Percentiles rank a stretch among this genome's conserved stretches.
Evolutionary conservation across 2,797 vertebrate genomes (phyloP).

Genomic region (Triplophysa yarkandensis): DNA sequence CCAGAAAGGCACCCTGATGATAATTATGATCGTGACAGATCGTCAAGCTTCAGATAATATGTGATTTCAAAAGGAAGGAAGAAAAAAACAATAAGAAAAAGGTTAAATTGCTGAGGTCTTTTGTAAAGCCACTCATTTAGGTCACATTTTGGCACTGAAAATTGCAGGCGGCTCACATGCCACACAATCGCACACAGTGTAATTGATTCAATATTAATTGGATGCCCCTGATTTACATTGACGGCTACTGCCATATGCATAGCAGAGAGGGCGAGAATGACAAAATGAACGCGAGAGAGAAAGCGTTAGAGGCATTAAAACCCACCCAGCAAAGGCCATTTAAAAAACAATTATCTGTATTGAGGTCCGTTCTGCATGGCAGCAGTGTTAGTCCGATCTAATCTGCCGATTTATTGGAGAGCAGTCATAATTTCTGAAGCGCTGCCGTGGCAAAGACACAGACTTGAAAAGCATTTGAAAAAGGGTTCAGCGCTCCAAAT

Average conservation of each 20-base stretch:
- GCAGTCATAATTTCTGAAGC: constrained; percentile 60
- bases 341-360: constrained; percentile 73
- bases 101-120: constrained; percentile 53
- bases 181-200: constrained; percentile 59
- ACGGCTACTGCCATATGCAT: constrained; percentile 60
- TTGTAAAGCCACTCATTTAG: constrained; percentile 48
- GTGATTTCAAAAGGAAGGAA: constrained; percentile 42
- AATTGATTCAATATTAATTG: constrained; percentile 75
- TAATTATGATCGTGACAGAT: constrained; percentile 54
- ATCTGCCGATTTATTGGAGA: constrained; percentile 68
- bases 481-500: constrained; percentile 46
- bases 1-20: constrained; percentile 42
- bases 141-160: constrained; percentile 53
- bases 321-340: constrained; percentile 70
- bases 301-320: constrained; percentile 53
- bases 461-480: constrained; percentile 50
- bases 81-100: constrained; percentile 46
- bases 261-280: constrained; percentile 47
- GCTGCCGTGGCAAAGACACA: constrained; percentile 57
- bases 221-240: constrained; percentile 71
- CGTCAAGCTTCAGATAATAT: constrained; percentile 51
- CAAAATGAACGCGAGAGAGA: constrained; percentile 40
- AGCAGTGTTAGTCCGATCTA: constrained; percentile 69
- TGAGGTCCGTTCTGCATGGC: constrained; percentile 69
- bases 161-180: constrained; percentile 50